Base-by-base conservation (phyloP, 2,888 invertebrate genomes). In the Tuta absoluta region DNA sequence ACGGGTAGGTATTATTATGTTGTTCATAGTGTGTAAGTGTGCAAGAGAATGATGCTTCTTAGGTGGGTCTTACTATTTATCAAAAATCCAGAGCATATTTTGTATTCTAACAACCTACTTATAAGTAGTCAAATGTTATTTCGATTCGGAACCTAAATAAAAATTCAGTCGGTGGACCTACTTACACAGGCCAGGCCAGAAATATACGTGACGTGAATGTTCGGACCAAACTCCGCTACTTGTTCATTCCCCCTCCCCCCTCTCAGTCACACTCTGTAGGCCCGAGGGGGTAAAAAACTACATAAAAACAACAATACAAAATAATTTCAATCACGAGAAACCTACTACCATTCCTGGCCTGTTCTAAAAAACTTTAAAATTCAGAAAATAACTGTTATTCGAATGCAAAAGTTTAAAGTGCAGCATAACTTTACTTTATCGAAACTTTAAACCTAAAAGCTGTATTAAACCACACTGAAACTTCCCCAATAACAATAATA, bases 401-500 rank as follows among this genome's bases (percentile, higher is more conserved):
- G 24, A 56, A 56, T 24, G 17, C 56, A 8, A 56, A 56, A n/a
- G 10, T 28, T 2, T 33, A 17, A 17, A 33, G 33, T 24, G 1
- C n/a, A 28, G 17, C 33, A 17, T 28, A 33, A 56, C 14, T 56
- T 17, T 24, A 23, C 21, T 51, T 51, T 51, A 51, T 33, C 10
- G 14, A 14, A 53, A 53, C 51, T 53, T 17, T 17, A 33, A 28
- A 12, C 24, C 33, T 28, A 17, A 56, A 53, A 53, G 14, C n/a
- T 17, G 12, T n/a, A 33, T 33, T 21, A 23, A 53, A 8, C 53
- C n/a, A 28, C 24, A 10, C n/a, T n/a, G 7, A 53, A 56, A 56
- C 33, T 56, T 56, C 17, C 14, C 10, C 24, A 28, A 56, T 56
- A 56, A 56, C 56, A 56, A 56, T 24, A 56, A 33, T 53, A 56